Evolutionary conservation across 2,797 vertebrate species (phyloP).

Genomic region (Anolis apletophallus): DNA sequence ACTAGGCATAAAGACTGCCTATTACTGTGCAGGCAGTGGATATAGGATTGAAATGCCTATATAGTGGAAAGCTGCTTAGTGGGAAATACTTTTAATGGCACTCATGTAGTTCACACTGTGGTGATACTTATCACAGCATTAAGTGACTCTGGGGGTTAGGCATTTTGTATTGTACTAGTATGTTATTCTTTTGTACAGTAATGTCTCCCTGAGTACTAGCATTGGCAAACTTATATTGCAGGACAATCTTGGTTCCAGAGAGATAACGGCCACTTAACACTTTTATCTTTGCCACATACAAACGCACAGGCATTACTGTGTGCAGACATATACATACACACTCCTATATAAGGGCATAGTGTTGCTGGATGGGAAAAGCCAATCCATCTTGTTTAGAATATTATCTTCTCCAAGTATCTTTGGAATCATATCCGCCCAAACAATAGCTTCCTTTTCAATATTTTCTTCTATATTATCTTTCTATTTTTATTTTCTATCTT

Average conservation of each 20-base stretch:
- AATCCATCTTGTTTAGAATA: neutral
- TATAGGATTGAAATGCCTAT: neutral
- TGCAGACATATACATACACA: neutral
- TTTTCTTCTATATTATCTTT: neutral
- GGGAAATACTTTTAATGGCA: neutral
- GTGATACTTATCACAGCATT: constrained; percentile 16
- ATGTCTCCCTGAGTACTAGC: neutral
- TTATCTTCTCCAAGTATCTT: neutral
- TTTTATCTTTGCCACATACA: neutral
- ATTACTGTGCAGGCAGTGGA: neutral
- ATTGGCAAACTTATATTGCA: neutral
- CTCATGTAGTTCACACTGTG: neutral
- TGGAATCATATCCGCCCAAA: neutral
- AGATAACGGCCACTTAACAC: constrained; percentile 3
- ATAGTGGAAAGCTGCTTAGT: neutral
- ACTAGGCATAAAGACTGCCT: neutral
- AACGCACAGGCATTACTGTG: neutral
- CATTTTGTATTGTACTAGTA: neutral
- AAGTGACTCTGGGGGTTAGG: constrained; percentile 13
- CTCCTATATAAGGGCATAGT: neutral
- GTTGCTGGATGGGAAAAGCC: neutral
- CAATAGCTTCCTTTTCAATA: neutral
- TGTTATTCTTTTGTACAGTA: constrained; percentile 7
- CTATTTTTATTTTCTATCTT: neutral
- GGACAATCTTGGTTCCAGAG: neutral